A percentile compares a stretch with the other conserved stretches of the same genome.
Conservation (phyloP, 2,113 vertebrate genomes). For the Uria aalge region DNA sequence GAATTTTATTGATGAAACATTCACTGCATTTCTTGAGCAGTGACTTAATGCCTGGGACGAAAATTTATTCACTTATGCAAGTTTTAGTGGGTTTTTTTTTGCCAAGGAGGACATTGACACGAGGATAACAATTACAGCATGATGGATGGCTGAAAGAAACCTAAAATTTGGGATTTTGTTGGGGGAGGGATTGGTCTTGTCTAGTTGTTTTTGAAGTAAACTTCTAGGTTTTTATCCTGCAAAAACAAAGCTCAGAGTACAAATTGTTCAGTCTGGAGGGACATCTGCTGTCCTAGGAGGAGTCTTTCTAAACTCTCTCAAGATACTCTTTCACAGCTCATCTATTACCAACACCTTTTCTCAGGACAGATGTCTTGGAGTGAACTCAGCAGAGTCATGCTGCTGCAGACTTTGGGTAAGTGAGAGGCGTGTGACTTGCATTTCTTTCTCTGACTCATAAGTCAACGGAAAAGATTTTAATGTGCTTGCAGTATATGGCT, state of each 20-base stretch:
- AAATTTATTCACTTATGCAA: background rate
- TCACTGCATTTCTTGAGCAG: background rate
- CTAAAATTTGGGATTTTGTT: background rate
- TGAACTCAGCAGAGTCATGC: background rate
- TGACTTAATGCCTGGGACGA: background rate
- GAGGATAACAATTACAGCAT: background rate
- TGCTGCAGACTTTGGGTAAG: background rate
- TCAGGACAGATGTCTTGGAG: background rate
- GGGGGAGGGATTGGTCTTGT: background rate
- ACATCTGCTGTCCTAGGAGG: background rate
- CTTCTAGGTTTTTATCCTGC: background rate
- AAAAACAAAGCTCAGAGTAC: background rate
- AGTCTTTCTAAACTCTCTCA: background rate
- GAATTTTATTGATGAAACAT: background rate
- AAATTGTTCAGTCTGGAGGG: background rate
- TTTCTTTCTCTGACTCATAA: background rate
- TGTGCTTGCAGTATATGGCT: background rate
- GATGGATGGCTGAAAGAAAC: background rate
- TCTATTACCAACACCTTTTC: background rate
- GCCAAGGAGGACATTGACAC: background rate
- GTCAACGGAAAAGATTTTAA: background rate
- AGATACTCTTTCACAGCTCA: background rate
- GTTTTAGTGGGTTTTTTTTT: background rate
- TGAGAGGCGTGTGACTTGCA: background rate
- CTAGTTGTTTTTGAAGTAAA: background rate